phyloP scores from a whole-genome alignment of 1,140 invertebrate genomes.

The Calliopsis andreniformis region DNA sequence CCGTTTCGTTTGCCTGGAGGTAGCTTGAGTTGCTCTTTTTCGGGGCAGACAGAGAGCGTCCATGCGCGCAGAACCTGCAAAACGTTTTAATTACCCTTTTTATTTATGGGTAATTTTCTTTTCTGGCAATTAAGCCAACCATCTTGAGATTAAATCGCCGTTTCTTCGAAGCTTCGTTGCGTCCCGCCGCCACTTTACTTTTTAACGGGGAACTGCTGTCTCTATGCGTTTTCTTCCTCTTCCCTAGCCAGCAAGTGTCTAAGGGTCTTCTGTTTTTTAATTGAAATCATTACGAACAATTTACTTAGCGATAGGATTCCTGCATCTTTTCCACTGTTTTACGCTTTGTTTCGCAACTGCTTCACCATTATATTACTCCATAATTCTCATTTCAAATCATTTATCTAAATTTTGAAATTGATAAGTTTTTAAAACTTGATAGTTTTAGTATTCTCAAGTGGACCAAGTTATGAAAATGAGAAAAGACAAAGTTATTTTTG shows the following conservation, averaged over 20 bases:
- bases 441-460: too few relatives aligned
- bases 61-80: background rate
- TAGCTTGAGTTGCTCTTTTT: background rate
- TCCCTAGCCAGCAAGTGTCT: background rate
- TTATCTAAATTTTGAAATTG: too few relatives aligned
- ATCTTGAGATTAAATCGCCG: slow-evolving; percentile 23
- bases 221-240: background rate
- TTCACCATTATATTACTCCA: too few relatives aligned
- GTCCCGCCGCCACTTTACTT: background rate
- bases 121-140: slow-evolving; percentile 17
- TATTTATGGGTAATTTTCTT: slow-evolving; percentile 24
- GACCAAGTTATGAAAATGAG: too few relatives aligned
- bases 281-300: background rate
- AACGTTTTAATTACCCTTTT: slow-evolving; percentile 18
- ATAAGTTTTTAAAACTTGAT: too few relatives aligned
- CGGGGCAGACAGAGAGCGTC: background rate
- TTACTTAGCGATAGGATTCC: background rate
- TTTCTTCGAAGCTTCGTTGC: background rate
- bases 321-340: background rate
- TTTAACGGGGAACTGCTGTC: background rate
- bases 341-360: background rate
- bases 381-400: too few relatives aligned
- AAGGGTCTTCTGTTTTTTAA: background rate
- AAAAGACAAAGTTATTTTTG: too few relatives aligned
- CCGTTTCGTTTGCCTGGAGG: background rate